Percentiles rank a stretch among this genome's conserved stretches.
Evolutionary conservation across 2,888 invertebrate species (phyloP).

Genomic region (Stenchaetothrips biformis): DNA sequence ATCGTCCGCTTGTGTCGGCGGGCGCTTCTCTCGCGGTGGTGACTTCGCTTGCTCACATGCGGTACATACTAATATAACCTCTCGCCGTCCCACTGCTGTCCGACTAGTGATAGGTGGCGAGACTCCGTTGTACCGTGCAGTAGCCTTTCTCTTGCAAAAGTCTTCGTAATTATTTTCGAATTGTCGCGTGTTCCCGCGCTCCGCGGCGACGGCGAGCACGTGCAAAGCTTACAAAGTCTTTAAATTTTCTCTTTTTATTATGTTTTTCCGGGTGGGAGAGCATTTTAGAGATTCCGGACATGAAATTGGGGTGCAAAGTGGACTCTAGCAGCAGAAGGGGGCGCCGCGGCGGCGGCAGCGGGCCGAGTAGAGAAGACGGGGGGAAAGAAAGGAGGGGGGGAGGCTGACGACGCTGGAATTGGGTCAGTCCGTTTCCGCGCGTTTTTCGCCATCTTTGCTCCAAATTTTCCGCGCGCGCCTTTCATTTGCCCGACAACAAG

Average conservation of each 20-base stretch:
- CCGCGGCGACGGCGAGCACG: too few species aligned
- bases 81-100: too few species aligned
- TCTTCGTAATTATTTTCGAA: too few species aligned
- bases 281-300: slow-evolving; percentile 18
- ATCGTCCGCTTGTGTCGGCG: too few species aligned
- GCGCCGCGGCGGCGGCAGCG: slow-evolving; percentile 33
- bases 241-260: background rate
- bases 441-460: background rate
- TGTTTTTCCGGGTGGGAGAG: background rate
- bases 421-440: background rate
- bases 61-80: too few species aligned
- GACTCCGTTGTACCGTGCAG: too few species aligned
- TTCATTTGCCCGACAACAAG: background rate
- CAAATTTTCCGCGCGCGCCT: background rate
- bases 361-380: slow-evolving; percentile 36
- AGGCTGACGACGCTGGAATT: slow-evolving; percentile 28
- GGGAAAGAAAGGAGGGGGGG: slow-evolving; percentile 34
- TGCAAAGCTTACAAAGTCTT: too few species aligned
- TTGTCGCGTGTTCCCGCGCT: too few species aligned
- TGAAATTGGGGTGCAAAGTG: slow-evolving; percentile 8
- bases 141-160: too few species aligned
- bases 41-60: too few species aligned
- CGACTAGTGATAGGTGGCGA: too few species aligned
- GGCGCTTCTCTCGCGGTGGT: too few species aligned
- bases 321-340: slow-evolving; percentile 31